Evolutionary conservation across 2,888 invertebrate species (phyloP).

Genomic region (Lepidocyrtinus sp.): DNA sequence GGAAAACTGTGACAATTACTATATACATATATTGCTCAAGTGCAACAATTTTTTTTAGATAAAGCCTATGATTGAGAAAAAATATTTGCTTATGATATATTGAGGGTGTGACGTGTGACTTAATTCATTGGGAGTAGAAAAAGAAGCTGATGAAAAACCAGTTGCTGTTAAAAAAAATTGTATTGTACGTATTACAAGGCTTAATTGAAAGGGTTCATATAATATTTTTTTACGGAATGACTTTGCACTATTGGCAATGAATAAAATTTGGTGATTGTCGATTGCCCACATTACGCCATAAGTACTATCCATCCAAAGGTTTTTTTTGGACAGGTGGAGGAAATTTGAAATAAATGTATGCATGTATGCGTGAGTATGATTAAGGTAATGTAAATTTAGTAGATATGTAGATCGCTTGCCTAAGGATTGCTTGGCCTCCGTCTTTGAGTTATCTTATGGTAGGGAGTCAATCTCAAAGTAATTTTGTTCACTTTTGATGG

Average conservation of each 20-base stretch:
- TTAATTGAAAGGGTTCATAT: background rate
- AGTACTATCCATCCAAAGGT: background rate
- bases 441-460: background rate
- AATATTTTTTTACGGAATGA: background rate
- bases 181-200: background rate
- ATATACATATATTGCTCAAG: background rate
- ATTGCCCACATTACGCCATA: background rate
- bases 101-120: slow-evolving; percentile 5
- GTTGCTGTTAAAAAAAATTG: slow-evolving; percentile 32
- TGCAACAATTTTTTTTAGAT: background rate
- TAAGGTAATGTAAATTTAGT: background rate
- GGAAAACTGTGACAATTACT: slow-evolving; percentile 7
- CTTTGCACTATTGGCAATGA: no score
- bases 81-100: background rate
- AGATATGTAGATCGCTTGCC: background rate
- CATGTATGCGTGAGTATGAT: no score
- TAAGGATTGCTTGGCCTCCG: background rate
- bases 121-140: background rate
- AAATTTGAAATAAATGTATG: background rate
- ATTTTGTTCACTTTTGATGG: no score
- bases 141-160: slow-evolving; percentile 28
- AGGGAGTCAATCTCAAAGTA: background rate
- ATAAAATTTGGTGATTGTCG: slow-evolving; percentile 3
- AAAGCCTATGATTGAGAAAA: background rate
- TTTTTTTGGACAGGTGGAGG: background rate